These are phyloP conservation scores for Strix aluco DNA, from an alignment of 2,113 vertebrate species.

Conservation along the genomic window DNA sequence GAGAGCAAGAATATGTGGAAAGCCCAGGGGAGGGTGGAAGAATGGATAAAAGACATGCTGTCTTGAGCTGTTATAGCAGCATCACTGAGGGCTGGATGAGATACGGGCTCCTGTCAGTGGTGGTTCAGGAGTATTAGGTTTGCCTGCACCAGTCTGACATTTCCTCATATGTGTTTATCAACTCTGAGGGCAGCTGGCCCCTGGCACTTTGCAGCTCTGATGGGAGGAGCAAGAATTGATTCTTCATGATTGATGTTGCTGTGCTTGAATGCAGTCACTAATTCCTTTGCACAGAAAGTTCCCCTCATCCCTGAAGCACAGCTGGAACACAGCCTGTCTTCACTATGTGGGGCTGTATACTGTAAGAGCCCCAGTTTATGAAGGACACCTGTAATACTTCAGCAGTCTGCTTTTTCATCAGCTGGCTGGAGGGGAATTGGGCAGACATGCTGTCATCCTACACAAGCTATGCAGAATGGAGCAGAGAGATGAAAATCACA, in stretches of 20 bases:
- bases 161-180: conserved; percentile 27
- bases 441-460: background rate
- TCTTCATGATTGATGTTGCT: background rate
- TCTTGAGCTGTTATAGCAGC: background rate
- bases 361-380: background rate
- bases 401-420: background rate
- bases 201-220: background rate
- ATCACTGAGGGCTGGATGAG: background rate
- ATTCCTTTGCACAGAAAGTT: background rate
- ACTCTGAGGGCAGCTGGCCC: background rate
- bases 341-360: background rate
- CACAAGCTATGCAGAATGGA: background rate
- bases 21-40: conserved; percentile 4
- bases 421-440: background rate
- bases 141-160: background rate
- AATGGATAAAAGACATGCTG: conserved; percentile 8
- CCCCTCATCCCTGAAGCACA: background rate
- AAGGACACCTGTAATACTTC: background rate
- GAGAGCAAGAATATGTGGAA: background rate
- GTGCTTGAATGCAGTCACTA: background rate
- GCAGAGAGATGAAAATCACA: background rate
- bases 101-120: background rate
- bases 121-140: background rate
- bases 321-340: background rate
- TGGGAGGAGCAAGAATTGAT: conserved; percentile 16